phyloP scores from a whole-genome alignment of 2,797 vertebrate species.

The Okamejei kenojei region DNA sequence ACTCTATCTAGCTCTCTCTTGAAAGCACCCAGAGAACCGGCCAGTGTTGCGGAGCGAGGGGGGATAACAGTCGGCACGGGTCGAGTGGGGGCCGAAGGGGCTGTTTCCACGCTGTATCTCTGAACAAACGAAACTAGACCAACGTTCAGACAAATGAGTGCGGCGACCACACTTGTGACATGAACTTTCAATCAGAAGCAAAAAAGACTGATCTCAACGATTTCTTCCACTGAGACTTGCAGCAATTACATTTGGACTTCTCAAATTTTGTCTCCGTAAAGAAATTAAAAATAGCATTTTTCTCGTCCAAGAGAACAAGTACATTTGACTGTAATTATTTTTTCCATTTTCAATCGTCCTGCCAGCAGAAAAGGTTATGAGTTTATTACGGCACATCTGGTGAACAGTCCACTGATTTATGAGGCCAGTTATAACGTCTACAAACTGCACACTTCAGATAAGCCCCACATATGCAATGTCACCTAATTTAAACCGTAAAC shows the following conservation, averaged over 20 bases:
- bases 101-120: too few relatives aligned
- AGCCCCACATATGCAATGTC: slow-evolving; percentile 28
- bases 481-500: slow-evolving; percentile 31
- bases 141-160: too few relatives aligned
- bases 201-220: neutral
- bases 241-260: neutral
- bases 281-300: slow-evolving; percentile 34
- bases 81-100: too few relatives aligned
- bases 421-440: neutral
- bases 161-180: neutral
- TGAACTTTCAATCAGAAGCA: slow-evolving; percentile 3
- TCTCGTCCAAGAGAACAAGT: slow-evolving; percentile 26
- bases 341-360: slow-evolving; percentile 29
- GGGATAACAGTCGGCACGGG: too few relatives aligned
- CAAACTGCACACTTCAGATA: slow-evolving; percentile 30
- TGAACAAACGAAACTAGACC: too few relatives aligned
- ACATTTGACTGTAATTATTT: slow-evolving; percentile 37
- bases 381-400: slow-evolving; percentile 32
- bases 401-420: slow-evolving; percentile 14
- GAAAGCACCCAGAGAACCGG: too few relatives aligned
- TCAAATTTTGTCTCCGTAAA: neutral
- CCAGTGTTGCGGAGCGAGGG: too few relatives aligned
- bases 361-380: slow-evolving; percentile 25
- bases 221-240: neutral
- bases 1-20: too few relatives aligned